Conservation (phyloP, 1,140 invertebrate species). For the Colletes gigas region DNA sequence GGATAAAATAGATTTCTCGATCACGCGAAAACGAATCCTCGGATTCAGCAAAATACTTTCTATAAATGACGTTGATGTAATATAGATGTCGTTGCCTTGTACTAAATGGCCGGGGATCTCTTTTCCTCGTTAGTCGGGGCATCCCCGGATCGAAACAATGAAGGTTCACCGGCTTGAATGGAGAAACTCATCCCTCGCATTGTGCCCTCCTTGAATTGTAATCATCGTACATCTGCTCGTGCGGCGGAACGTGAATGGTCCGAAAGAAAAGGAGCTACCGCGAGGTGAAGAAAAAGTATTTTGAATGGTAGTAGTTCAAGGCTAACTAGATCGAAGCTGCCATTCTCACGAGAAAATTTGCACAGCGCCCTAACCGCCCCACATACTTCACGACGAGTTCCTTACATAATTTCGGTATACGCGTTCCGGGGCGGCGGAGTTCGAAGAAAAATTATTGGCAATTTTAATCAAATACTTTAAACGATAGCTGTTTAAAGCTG, state of each 20-base stretch:
- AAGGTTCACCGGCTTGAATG: conserved; percentile 21
- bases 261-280: conserved; percentile 29
- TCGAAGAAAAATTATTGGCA: background rate
- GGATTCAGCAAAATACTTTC: conserved; percentile 25
- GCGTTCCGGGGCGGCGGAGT: too few relatives aligned
- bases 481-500: background rate
- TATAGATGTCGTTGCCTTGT: conserved; percentile 29
- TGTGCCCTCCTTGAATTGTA: conserved; percentile 39
- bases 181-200: conserved; percentile 20
- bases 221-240: conserved; percentile 45
- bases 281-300: conserved; percentile 33
- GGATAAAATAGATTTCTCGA: conserved; percentile 22
- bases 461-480: background rate
- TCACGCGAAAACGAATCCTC: conserved; percentile 36
- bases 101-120: conserved; percentile 45
- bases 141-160: conserved; percentile 38
- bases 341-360: conserved; percentile 37
- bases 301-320: conserved; percentile 37
- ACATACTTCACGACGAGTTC: background rate
- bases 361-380: background rate
- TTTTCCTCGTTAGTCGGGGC: conserved; percentile 30
- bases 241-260: conserved; percentile 32
- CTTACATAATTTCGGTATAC: background rate
- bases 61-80: conserved; percentile 24
- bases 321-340: conserved; percentile 33